A percentile compares a stretch with the other conserved stretches of the same genome.
phyloP scores from a whole-genome alignment of 2,113 vertebrate species.

The Gallinago jamesoni region DNA sequence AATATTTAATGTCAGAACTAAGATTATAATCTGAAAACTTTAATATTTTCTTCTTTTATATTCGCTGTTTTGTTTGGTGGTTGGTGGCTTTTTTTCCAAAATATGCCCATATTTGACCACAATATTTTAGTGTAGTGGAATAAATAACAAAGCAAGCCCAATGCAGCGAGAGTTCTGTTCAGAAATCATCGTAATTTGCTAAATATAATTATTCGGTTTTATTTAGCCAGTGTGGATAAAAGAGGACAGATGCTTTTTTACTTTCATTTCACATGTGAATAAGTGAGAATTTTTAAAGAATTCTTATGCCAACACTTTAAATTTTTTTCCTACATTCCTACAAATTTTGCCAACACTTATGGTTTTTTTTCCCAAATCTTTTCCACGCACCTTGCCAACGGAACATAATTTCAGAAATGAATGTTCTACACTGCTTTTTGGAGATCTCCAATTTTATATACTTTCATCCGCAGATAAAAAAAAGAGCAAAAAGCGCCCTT shows the following conservation, averaged over 20 bases:
- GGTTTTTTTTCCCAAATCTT: slow-evolving; percentile 61
- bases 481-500: background rate
- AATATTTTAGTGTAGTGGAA: slow-evolving; percentile 70
- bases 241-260: slow-evolving; percentile 75
- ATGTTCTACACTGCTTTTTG: slow-evolving; percentile 68
- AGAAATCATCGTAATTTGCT: slow-evolving; percentile 64
- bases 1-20: slow-evolving; percentile 43
- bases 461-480: slow-evolving; percentile 52
- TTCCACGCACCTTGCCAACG: slow-evolving; percentile 77
- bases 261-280: slow-evolving; percentile 75
- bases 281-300: slow-evolving; percentile 76
- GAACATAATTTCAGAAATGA: slow-evolving; percentile 75
- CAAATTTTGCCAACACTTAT: slow-evolving; percentile 74
- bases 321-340: slow-evolving; percentile 75
- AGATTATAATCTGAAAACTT: slow-evolving; percentile 75
- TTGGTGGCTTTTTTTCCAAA: slow-evolving; percentile 20
- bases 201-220: slow-evolving; percentile 72
- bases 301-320: slow-evolving; percentile 73
- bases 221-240: slow-evolving; percentile 69
- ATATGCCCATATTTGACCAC: slow-evolving; percentile 63
- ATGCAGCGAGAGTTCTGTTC: slow-evolving; percentile 53
- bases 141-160: slow-evolving; percentile 71
- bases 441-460: slow-evolving; percentile 56
- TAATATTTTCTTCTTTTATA: slow-evolving; percentile 64
- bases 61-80: background rate